Percentiles rank a stretch among this genome's conserved stretches.
These are phyloP conservation scores for Neopipo cinnamomea DNA, from an alignment of 2,113 vertebrate species.

Conservation along the genomic window DNA sequence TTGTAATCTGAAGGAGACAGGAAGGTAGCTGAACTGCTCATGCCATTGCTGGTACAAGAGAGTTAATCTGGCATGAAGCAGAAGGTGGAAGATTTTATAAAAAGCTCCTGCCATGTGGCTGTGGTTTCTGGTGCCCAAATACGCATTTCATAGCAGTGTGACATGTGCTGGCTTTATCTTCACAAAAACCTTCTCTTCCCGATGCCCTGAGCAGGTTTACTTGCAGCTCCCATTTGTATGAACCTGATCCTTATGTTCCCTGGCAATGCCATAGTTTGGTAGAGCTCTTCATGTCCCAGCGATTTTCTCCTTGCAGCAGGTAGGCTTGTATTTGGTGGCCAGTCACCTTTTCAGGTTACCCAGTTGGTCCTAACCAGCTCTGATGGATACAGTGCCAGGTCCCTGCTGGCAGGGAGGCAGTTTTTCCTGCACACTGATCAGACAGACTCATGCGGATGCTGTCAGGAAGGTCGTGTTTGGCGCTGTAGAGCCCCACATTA, in stretches of 20 bases:
- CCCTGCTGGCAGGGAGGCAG: background rate
- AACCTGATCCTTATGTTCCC: background rate
- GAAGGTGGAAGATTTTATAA: constrained; percentile 16
- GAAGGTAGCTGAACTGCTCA: background rate
- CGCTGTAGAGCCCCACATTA: background rate
- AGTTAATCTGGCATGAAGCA: background rate
- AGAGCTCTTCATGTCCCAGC: background rate
- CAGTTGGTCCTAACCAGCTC: background rate
- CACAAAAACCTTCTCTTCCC: background rate
- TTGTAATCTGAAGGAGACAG: background rate
- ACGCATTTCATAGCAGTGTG: background rate
- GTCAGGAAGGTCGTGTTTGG: background rate
- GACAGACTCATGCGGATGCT: background rate
- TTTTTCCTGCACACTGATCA: background rate
- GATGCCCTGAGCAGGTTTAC: background rate
- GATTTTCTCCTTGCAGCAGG: background rate
- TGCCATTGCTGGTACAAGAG: background rate
- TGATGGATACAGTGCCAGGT: background rate
- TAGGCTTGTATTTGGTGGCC: background rate
- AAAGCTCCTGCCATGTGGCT: constrained; percentile 1
- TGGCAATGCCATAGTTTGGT: background rate
- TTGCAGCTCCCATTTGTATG: background rate
- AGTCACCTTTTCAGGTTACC: background rate
- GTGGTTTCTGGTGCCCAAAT: background rate
- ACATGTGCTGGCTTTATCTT: background rate